These are phyloP conservation scores for Cottus gobio DNA, from an alignment of 2,113 vertebrate genomes.

Conservation along the genomic window DNA sequence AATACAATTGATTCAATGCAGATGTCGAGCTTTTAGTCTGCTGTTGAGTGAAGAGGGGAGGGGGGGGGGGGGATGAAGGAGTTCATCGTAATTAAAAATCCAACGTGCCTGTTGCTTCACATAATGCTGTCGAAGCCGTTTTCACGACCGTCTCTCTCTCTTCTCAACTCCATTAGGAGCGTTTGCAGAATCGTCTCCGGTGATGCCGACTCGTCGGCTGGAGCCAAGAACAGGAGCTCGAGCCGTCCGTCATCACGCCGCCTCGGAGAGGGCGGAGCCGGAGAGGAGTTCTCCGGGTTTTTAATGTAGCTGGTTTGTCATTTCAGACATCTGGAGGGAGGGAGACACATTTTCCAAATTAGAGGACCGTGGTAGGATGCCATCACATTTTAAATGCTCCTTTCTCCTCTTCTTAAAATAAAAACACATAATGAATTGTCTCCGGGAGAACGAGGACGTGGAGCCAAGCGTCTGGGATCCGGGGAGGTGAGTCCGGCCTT, in stretches of 20 bases:
- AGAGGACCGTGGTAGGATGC: conserved; percentile 32
- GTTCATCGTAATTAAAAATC: too few species aligned
- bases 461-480: conserved; percentile 11
- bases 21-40: too few species aligned
- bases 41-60: too few species aligned
- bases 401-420: too few species aligned
- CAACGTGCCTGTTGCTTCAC: conserved; percentile 3
- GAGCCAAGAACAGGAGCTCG: conserved; percentile 48
- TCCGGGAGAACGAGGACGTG: conserved; percentile 34
- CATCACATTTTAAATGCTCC: too few species aligned
- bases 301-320: conserved; percentile 43
- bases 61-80: too few species aligned
- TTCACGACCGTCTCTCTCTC: too few species aligned
- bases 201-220: conserved; percentile 8
- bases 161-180: neutral
- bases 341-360: conserved; percentile 69
- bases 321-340: conserved; percentile 69
- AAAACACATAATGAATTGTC: too few species aligned
- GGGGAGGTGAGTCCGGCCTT: neutral
- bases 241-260: conserved; percentile 47
- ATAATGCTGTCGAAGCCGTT: conserved; percentile 3
- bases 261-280: conserved; percentile 52
- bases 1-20: too few species aligned
- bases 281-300: conserved; percentile 28
- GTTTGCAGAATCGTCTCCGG: conserved; percentile 20